phyloP scores from a whole-genome alignment of 2,888 invertebrate genomes.

The Taphrorychus bicolor region DNA sequence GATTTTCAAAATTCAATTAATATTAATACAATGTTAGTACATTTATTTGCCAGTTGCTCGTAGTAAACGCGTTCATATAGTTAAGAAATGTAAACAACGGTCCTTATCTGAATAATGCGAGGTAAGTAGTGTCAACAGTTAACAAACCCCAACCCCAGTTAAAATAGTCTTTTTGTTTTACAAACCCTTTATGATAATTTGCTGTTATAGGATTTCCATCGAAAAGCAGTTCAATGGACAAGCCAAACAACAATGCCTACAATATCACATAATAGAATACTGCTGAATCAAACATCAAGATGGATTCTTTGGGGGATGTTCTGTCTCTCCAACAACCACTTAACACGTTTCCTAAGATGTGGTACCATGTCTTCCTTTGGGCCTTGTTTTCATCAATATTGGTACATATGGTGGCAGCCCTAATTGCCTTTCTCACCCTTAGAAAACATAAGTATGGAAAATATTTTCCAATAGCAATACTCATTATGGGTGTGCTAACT shows the following conservation, averaged over 20 bases:
- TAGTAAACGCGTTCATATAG: too few relatives aligned
- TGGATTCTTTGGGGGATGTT: conserved; percentile 56
- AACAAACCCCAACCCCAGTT: too few relatives aligned
- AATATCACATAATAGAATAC: conserved; percentile 46
- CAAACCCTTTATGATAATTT: too few relatives aligned
- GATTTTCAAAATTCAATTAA: too few relatives aligned
- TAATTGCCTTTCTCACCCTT: conserved; percentile 89
- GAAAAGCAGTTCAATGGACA: conserved; percentile 41
- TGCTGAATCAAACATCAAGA: conserved; percentile 40
- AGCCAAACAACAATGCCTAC: conserved; percentile 43
- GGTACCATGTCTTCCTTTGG: conserved; percentile 97
- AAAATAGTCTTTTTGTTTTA: too few relatives aligned
- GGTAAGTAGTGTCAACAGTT: too few relatives aligned
- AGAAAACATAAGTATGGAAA: conserved; percentile 95
- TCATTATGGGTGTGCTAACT: conserved; percentile 88
- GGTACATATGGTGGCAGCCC: conserved; percentile 85
- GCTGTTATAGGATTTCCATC: background rate
- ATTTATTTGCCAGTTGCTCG: too few relatives aligned
- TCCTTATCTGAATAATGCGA: too few relatives aligned
- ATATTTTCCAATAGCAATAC: conserved; percentile 87
- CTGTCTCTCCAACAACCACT: conserved; percentile 59
- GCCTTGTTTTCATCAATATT: conserved; percentile 92
- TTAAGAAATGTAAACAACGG: too few relatives aligned
- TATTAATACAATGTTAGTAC: too few relatives aligned
- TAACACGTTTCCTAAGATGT: conserved; percentile 87